Percentiles rank a stretch among this genome's conserved stretches.
These are phyloP conservation scores for Norana najaformis DNA, from an alignment of 2,888 invertebrate species.

Conservation along the genomic window DNA sequence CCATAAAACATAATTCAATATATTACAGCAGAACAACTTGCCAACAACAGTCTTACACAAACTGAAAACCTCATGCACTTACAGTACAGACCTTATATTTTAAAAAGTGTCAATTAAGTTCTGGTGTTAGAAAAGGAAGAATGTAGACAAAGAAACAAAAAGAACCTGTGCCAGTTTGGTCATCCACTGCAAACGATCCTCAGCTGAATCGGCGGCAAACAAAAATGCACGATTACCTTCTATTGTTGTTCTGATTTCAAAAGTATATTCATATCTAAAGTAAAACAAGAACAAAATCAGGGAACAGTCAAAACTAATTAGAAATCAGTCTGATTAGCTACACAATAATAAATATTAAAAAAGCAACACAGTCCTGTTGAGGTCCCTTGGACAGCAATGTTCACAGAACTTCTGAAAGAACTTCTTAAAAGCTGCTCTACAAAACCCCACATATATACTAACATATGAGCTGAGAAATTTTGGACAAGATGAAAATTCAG, in stretches of 20 bases:
- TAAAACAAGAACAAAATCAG: not conserved
- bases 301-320: not conserved
- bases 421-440: too few species aligned
- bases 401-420: too few species aligned
- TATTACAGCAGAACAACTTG: not conserved
- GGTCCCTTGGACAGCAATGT: too few species aligned
- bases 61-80: not conserved
- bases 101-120: not conserved
- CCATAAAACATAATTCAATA: not conserved
- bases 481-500: too few species aligned
- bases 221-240: conserved; percentile 50
- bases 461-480: too few species aligned
- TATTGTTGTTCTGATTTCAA: conserved; percentile 56
- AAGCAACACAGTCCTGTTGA: too few species aligned
- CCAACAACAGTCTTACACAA: not conserved
- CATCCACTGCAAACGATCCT: conserved; percentile 36
- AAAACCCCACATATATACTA: too few species aligned
- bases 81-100: not conserved
- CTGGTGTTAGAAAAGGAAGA: too few species aligned
- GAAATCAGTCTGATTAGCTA: not conserved
- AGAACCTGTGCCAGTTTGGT: conserved; percentile 31
- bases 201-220: conserved; percentile 51
- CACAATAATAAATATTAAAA: too few species aligned
- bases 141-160: not conserved
- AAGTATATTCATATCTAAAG: conserved; percentile 47